Conservation (phyloP, 2,113 vertebrate genomes). For the Rattus rattus region DNA sequence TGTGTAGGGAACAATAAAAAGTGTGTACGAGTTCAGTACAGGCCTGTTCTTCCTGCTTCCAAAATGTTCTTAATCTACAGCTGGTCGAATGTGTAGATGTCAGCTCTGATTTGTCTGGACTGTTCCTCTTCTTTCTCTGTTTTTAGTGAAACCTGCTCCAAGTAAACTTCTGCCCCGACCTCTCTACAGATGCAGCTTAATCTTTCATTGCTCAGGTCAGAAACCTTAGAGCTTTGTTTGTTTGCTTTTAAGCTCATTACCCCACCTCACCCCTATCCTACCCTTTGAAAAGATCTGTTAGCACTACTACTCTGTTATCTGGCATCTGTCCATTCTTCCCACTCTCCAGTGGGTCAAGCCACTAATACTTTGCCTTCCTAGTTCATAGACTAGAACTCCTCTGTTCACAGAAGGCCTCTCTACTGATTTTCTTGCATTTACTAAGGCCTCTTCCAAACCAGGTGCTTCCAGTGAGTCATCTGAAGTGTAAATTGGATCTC, state of each 20-base stretch:
- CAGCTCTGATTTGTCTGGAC: background rate
- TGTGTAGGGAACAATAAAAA: background rate
- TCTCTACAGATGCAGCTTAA: background rate
- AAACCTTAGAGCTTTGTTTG: background rate
- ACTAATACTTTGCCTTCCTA: background rate
- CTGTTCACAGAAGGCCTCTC: background rate
- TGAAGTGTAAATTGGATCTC: background rate
- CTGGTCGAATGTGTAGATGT: background rate
- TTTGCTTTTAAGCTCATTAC: background rate
- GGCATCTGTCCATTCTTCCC: background rate
- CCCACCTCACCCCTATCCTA: background rate
- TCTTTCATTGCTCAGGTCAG: background rate
- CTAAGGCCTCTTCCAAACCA: background rate
- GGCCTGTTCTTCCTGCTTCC: too few relatives aligned
- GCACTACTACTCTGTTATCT: background rate
- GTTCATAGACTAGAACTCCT: background rate
- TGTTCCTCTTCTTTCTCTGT: background rate
- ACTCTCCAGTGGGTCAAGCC: background rate
- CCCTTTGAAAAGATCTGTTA: background rate
- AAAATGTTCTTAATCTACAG: background rate
- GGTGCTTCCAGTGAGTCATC: background rate
- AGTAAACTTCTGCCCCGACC: background rate
- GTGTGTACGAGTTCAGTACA: background rate
- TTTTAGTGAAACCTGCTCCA: background rate
- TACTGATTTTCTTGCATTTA: background rate